These are phyloP conservation scores for Calypte anna DNA, from an alignment of 2,113 vertebrate genomes.

Conservation along the genomic window DNA sequence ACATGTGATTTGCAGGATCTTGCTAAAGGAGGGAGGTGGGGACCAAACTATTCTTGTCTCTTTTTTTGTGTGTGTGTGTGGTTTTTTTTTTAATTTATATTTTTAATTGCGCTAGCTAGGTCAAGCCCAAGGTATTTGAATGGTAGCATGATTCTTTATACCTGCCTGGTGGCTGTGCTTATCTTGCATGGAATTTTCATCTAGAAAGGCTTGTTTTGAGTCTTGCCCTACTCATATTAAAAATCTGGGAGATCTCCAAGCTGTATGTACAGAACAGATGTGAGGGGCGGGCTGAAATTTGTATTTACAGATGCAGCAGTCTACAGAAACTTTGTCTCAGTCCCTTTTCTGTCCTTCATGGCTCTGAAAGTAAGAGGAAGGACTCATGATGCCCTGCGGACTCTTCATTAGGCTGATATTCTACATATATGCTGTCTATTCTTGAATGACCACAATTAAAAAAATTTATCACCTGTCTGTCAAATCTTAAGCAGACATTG, in stretches of 20 bases:
- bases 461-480: background rate
- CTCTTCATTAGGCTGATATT: background rate
- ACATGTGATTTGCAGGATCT: background rate
- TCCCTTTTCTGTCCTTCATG: slow-evolving; percentile 14
- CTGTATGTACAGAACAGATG: background rate
- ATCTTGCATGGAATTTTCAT: background rate
- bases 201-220: slow-evolving; percentile 4
- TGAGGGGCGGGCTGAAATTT: slow-evolving; percentile 14
- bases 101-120: background rate
- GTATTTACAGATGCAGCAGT: background rate
- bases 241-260: slow-evolving; percentile 38
- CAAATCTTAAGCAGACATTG: background rate
- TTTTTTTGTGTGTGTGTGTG: background rate
- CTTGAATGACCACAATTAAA: slow-evolving; percentile 21
- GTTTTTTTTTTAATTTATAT: background rate
- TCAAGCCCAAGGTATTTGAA: background rate
- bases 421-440: background rate
- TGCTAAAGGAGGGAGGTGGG: background rate
- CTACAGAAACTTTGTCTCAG: background rate
- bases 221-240: slow-evolving; percentile 9
- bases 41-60: background rate
- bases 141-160: background rate
- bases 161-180: background rate
- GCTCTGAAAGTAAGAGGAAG: slow-evolving; percentile 4
- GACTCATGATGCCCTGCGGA: background rate